These are phyloP conservation scores for Hydropotes inermis DNA, from an alignment of 2,113 vertebrate species.

Conservation along the genomic window DNA sequence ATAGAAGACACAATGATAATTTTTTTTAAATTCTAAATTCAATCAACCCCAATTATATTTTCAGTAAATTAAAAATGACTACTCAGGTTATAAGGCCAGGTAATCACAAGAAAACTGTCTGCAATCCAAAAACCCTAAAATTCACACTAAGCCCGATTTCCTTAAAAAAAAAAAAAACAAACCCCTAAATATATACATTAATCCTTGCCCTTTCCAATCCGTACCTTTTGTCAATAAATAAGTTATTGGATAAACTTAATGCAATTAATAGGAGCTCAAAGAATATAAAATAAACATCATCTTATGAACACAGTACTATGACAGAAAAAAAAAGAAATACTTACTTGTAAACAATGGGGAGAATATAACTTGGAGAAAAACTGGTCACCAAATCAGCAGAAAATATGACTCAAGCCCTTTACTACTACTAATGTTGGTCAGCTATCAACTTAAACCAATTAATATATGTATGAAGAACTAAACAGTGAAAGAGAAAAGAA, in stretches of 20 bases:
- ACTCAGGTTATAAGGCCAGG: background rate
- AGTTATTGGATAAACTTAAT: background rate
- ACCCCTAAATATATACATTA: background rate
- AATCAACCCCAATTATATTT: background rate
- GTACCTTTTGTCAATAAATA: background rate
- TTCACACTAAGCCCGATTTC: background rate
- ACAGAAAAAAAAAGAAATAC: background rate
- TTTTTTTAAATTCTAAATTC: background rate
- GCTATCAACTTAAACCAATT: background rate
- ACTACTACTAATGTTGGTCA: background rate
- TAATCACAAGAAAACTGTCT: background rate
- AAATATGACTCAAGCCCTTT: background rate
- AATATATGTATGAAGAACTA: background rate
- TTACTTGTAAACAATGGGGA: background rate
- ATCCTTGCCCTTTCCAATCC: background rate
- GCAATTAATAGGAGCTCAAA: conserved; percentile 24
- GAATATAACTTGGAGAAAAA: background rate
- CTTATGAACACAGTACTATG: background rate
- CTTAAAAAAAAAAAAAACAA: background rate
- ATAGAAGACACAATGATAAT: background rate
- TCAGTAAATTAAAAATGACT: background rate
- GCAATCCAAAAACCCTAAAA: background rate
- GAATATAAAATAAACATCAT: background rate
- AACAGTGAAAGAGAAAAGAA: background rate
- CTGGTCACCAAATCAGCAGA: background rate